phyloP scores from a whole-genome alignment of 1,140 invertebrate genomes.

The Sipha flava region DNA sequence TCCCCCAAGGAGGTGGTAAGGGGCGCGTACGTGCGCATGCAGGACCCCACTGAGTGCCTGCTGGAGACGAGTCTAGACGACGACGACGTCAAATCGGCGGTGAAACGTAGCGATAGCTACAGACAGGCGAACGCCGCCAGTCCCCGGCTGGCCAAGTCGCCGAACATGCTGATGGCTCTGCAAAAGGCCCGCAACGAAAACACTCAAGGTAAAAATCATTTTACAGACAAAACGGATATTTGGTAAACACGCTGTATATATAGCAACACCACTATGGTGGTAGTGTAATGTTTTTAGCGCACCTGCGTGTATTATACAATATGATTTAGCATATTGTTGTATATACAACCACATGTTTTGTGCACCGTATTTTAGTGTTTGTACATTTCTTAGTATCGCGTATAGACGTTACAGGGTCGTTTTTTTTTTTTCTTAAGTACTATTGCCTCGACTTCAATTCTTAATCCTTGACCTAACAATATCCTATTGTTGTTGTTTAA shows the following conservation, averaged over 20 bases:
- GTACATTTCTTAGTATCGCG: no score
- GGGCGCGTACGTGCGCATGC: slow-evolving; percentile 39
- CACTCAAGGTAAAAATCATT: slow-evolving; percentile 38
- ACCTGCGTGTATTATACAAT: no score
- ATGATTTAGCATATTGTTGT: no score
- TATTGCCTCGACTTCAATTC: no score
- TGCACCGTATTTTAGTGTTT: neutral
- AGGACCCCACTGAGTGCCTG: slow-evolving; percentile 36
- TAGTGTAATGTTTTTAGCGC: no score
- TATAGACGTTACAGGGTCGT: no score
- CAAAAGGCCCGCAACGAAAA: slow-evolving; percentile 36
- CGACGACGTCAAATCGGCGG: slow-evolving; percentile 42
- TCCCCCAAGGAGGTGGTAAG: slow-evolving; percentile 27
- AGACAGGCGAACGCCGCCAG: slow-evolving; percentile 59
- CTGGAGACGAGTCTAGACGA: slow-evolving; percentile 34
- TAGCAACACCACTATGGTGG: neutral
- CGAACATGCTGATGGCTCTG: slow-evolving; percentile 37
- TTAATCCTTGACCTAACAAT: no score
- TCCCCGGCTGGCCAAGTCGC: slow-evolving; percentile 27
- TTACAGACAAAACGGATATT: slow-evolving; percentile 31
- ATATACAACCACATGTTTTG: no score
- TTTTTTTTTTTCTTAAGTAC: no score
- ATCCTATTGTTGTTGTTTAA: no score
- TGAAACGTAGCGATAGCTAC: slow-evolving; percentile 78
- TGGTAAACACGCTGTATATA: neutral